phyloP scores from a whole-genome alignment of 92 coral and sea anemone species.

The Muricea muricata region DNA sequence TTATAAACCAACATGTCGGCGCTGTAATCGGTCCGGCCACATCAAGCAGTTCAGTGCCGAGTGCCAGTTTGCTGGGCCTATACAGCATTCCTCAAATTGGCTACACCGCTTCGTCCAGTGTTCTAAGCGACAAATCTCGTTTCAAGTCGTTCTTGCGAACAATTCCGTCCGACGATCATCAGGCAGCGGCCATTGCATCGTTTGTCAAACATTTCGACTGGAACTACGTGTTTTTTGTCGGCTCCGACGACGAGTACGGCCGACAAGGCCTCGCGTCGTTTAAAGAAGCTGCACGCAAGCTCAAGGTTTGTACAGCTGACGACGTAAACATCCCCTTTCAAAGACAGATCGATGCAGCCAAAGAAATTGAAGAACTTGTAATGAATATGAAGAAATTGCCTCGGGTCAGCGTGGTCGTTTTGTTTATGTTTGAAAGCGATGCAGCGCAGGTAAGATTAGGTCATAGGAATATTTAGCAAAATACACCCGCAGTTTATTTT shows the following conservation, averaged over 20 bases:
- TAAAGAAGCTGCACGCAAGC: constrained; percentile 74
- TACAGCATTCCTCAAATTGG: constrained; percentile 89
- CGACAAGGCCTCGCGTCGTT: constrained; percentile 93
- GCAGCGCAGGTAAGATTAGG: constrained; percentile 50
- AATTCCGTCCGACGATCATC: constrained; percentile 91
- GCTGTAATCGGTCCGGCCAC: constrained; percentile 93
- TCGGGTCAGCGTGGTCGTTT: constrained; percentile 77
- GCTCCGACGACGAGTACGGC: constrained; percentile 92
- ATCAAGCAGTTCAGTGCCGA: constrained; percentile 86
- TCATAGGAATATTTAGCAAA: too few relatives aligned
- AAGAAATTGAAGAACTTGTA: constrained; percentile 58
- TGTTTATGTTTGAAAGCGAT: constrained; percentile 78
- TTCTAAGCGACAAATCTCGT: constrained; percentile 90
- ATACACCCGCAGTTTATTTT: too few relatives aligned
- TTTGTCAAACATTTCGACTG: constrained; percentile 78
- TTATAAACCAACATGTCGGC: constrained; percentile 40
- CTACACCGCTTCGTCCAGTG: constrained; percentile 87
- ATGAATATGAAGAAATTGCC: constrained; percentile 50
- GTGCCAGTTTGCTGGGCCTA: constrained; percentile 84
- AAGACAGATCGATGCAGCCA: constrained; percentile 62
- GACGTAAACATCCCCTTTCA: constrained; percentile 82
- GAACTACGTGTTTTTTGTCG: constrained; percentile 91
- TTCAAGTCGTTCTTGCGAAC: constrained; percentile 88
- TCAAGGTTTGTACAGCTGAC: constrained; percentile 81
- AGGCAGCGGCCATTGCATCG: constrained; percentile 92